Base-by-base conservation (phyloP, 2,888 invertebrate species). In the Diloba caeruleocephala region DNA sequence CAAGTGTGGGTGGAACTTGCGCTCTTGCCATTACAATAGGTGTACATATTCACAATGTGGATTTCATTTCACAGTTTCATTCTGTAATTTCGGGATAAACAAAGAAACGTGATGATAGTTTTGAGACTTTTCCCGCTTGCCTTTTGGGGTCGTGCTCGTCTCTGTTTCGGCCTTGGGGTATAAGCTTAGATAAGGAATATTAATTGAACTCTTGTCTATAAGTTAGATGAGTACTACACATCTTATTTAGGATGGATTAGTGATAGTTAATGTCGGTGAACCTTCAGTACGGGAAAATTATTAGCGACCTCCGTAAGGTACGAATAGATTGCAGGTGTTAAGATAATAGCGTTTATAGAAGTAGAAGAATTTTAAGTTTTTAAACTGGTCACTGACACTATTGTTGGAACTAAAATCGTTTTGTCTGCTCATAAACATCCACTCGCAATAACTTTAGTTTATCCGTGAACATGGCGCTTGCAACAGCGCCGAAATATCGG, bases 1-100 rank as follows among this genome's bases (percentile, higher is more conserved):
- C 56, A 58, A 64, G 43, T 55, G 52, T 29, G 43, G 51, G 19
- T 33, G 48, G 32, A 45, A 49, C 46, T 60, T 42, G 21, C 49
- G 32, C 37, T 37, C 42, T 37, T 17, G 13, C 17, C 12, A 3
- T 17, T 15, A 14, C 19, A 19, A 19, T 3, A 5, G 19, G 5
- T 10, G 21, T 34, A 25, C 28, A 2, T 13, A 3, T 25, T 14
- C 5, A 28, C 7, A 10, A 33, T 38, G 3, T 1, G 25, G 14
- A 32, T 8, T 28, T 23, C 10, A n/a, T 17, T 10, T 9, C 28
- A 34, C 12, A 7, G 3, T 31, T 31, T 31, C 14, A 7, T 13
- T 29, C 3, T 6, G 8, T 10, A n/a, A 14, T 33, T 28, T 14
- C 8, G 4, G n/a, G 26, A 3, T 31, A 8, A 14, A n/a, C 23